Percentiles rank a stretch among this genome's conserved stretches.
Evolutionary conservation across 2,888 invertebrate species (phyloP).

Genomic region (Andrena fulva): DNA sequence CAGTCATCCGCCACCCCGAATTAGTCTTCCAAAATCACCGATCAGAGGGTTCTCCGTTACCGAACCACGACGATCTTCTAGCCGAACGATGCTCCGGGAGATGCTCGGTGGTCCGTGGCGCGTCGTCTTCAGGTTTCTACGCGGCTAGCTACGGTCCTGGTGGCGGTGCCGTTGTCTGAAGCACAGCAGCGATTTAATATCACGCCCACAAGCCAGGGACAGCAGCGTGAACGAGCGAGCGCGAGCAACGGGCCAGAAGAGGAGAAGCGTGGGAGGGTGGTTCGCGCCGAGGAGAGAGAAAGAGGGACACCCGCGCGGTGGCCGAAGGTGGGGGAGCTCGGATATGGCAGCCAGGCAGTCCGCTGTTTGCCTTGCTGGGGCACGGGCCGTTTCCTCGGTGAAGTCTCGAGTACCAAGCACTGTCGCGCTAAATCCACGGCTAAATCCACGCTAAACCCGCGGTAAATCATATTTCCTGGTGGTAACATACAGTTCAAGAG

Average conservation of each 20-base stretch:
- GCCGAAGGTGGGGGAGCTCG: slow-evolving; percentile 79
- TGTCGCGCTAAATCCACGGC: slow-evolving; percentile 23
- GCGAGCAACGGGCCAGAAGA: slow-evolving; percentile 29
- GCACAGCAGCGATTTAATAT: slow-evolving; percentile 83
- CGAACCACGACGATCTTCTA: neutral
- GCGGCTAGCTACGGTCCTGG: slow-evolving; percentile 66
- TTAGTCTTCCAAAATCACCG: neutral
- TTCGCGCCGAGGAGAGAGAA: slow-evolving; percentile 54
- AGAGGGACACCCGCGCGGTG: slow-evolving; percentile 39
- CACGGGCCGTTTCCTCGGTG: slow-evolving; percentile 79
- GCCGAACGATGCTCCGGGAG: neutral
- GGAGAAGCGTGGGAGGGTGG: slow-evolving; percentile 44
- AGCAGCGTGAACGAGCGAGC: slow-evolving; percentile 55
- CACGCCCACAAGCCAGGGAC: slow-evolving; percentile 80
- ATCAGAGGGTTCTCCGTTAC: neutral
- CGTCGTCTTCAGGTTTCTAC: neutral
- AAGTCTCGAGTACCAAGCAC: slow-evolving; percentile 37
- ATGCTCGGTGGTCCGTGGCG: neutral
- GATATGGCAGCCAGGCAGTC: slow-evolving; percentile 84
- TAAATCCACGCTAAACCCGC: neutral
- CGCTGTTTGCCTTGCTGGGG: slow-evolving; percentile 83
- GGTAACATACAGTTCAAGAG: neutral
- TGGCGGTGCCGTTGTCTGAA: slow-evolving; percentile 65
- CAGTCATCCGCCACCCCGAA: no score
- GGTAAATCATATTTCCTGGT: neutral